Percentiles rank a stretch among this genome's conserved stretches.
phyloP scores from a whole-genome alignment of 2,797 vertebrate genomes.

The Malacoraja senta region DNA sequence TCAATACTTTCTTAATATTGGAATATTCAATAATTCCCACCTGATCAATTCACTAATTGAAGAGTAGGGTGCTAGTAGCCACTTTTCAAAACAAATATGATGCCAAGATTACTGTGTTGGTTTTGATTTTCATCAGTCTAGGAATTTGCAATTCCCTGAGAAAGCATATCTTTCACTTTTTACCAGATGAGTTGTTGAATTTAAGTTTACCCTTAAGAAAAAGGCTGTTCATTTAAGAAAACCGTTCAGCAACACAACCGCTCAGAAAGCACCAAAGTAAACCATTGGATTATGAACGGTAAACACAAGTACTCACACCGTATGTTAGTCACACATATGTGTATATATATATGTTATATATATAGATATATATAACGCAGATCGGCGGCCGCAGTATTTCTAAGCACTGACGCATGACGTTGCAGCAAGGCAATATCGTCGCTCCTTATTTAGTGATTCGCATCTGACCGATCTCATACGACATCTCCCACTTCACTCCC shows the following conservation, averaged over 20 bases:
- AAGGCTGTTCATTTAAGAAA: background rate
- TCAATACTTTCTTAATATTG: too few relatives aligned
- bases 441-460: slow-evolving; percentile 27
- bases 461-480: background rate
- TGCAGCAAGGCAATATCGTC: background rate
- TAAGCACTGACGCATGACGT: background rate
- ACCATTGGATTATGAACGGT: background rate
- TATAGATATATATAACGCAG: background rate
- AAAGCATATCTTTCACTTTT: background rate
- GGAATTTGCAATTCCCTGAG: background rate
- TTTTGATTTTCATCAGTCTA: background rate
- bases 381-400: background rate
- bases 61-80: too few relatives aligned
- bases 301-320: background rate
- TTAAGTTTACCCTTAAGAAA: background rate
- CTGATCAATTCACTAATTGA: background rate
- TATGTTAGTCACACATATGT: background rate
- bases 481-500: background rate
- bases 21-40: background rate
- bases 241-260: background rate
- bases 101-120: background rate
- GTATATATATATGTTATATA: too few relatives aligned
- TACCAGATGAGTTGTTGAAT: background rate
- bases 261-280: background rate
- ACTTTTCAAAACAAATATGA: background rate